Conservation (phyloP, 2,797 vertebrate genomes). For the Morelia viridis region DNA sequence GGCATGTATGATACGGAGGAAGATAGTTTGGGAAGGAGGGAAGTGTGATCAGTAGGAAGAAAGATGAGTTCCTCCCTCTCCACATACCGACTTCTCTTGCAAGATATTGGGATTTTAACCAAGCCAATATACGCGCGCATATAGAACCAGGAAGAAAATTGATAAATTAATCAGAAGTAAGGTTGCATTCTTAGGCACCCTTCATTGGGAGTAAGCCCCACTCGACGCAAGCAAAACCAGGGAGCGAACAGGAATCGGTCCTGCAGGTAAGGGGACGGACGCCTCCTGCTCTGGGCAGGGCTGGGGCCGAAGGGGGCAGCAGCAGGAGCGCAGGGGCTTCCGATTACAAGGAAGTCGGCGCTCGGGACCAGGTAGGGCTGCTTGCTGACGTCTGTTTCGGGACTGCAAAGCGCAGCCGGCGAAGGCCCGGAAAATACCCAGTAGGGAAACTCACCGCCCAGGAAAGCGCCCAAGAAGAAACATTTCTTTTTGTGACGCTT, state of each 20-base stretch:
- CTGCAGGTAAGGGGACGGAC: neutral
- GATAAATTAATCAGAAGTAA: neutral
- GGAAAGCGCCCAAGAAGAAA: constrained; percentile 84
- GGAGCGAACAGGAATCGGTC: neutral
- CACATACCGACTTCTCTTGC: neutral
- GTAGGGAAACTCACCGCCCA: constrained; percentile 80
- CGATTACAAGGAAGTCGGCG: neutral
- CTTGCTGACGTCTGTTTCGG: neutral
- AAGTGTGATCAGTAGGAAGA: neutral
- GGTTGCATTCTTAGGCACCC: neutral
- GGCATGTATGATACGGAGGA: neutral
- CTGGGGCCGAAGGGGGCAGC: too few relatives aligned
- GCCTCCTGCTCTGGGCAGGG: neutral
- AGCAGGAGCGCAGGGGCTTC: neutral
- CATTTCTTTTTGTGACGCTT: constrained; percentile 94
- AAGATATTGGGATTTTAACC: neutral
- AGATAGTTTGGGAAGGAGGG: neutral
- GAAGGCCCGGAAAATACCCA: neutral
- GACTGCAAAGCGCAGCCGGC: too few relatives aligned
- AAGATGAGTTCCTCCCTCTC: neutral
- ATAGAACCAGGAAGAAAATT: neutral
- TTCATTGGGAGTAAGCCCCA: neutral
- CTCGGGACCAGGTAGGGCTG: neutral
- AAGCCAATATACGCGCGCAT: neutral
- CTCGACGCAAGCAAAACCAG: neutral